A percentile compares a stretch with the other conserved stretches of the same genome.
Evolutionary conservation across 2,888 invertebrate genomes (phyloP).

Genomic region (Drosophila testacea): DNA sequence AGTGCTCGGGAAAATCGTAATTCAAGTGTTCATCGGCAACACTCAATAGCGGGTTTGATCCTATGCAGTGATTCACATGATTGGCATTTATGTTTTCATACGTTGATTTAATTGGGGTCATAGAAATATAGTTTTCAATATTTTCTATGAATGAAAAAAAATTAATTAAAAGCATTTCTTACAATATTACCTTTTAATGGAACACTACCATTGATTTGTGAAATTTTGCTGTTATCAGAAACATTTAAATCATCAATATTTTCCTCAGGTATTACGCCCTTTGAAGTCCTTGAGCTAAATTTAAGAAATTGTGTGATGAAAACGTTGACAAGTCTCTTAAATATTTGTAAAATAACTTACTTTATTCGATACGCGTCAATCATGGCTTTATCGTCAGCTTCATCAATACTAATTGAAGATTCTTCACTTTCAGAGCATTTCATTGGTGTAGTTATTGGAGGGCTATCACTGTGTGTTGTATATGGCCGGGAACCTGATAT

Average conservation of each 20-base stretch:
- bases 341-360: constrained; percentile 58
- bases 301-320: not conserved
- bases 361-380: constrained; percentile 77
- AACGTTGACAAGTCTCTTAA: not conserved
- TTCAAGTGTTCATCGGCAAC: constrained; percentile 34
- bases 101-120: constrained; percentile 65
- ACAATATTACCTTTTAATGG: constrained; percentile 43
- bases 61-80: constrained; percentile 39
- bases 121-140: constrained; percentile 64
- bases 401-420: constrained; percentile 89
- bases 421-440: constrained; percentile 89
- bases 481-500: constrained; percentile 84
- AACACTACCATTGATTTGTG: constrained; percentile 45
- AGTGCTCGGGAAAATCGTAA: constrained; percentile 67
- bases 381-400: constrained; percentile 87
- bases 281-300: constrained; percentile 71
- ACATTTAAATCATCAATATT: constrained; percentile 86
- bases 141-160: constrained; percentile 44
- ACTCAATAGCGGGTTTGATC: constrained; percentile 30
- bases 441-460: constrained; percentile 86
- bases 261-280: constrained; percentile 88
- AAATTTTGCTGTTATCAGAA: constrained; percentile 55
- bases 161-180: constrained; percentile 8
- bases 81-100: constrained; percentile 40
- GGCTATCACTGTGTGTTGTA: constrained; percentile 85